A percentile compares a stretch with the other conserved stretches of the same genome.
phyloP scores from a whole-genome alignment of 2,888 invertebrate genomes.

The Apotomis betuletana region DNA sequence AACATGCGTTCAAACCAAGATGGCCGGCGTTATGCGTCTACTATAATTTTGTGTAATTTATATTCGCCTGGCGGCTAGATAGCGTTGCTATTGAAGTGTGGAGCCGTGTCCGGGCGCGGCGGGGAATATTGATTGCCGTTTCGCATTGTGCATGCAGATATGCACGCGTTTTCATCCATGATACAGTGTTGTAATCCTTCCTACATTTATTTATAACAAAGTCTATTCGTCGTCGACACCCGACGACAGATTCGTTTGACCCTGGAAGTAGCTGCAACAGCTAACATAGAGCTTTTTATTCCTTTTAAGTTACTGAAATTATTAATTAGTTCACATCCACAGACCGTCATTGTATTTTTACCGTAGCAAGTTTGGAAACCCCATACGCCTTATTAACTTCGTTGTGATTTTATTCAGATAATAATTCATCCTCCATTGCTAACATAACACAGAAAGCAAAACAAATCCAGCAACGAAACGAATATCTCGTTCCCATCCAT shows the following conservation, averaged over 20 bases:
- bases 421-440: too few relatives aligned
- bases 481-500: slow-evolving; percentile 7
- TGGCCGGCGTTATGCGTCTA: slow-evolving; percentile 52
- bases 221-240: too few relatives aligned
- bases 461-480: neutral
- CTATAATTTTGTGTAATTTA: slow-evolving; percentile 74
- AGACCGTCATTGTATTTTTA: too few relatives aligned
- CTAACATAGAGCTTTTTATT: too few relatives aligned
- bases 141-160: slow-evolving; percentile 57
- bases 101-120: slow-evolving; percentile 69
- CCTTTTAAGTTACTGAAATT: too few relatives aligned
- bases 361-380: too few relatives aligned
- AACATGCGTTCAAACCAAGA: slow-evolving; percentile 50
- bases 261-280: neutral
- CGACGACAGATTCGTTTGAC: too few relatives aligned
- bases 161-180: slow-evolving; percentile 24
- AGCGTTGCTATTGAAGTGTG: slow-evolving; percentile 76
- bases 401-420: too few relatives aligned
- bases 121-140: slow-evolving; percentile 69
- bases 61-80: slow-evolving; percentile 77
- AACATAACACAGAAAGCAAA: neutral
- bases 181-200: slow-evolving; percentile 28
- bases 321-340: too few relatives aligned
- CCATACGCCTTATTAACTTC: too few relatives aligned
- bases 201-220: slow-evolving; percentile 15